Evolutionary conservation across 2,888 invertebrate genomes (phyloP), one percentile per base, ranked within the genome.

Genomic region (Strigamia maritima): DNA sequence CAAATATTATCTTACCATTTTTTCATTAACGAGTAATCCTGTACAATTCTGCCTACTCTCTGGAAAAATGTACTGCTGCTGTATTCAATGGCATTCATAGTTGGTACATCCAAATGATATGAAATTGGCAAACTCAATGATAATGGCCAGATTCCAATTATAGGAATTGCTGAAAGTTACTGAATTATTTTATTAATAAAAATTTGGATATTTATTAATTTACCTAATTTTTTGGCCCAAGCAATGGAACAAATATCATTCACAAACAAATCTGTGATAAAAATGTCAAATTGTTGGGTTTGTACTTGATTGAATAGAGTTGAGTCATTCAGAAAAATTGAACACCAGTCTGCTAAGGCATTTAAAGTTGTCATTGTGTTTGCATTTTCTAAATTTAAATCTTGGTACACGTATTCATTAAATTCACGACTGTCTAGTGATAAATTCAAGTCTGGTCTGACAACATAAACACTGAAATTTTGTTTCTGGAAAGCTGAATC

Each of bases 111-210:
- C 38, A 44, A 19, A 40, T 19, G 40, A 44, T 76, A 76, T 16
- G 76, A 14, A 76, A 38, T n/a, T 40, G 76, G 76, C n/a, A 76
- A 22, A 38, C 44, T 40, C 19, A 76, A 4, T 24, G 38, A 26
- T n/a, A 26, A 16, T 40, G 76, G 76, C 76, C 76, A 76, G 8
- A 76, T 16, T 19, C 76, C 76, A 40, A 76, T 44, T 19, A 76
- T 40, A 12, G 40, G 76, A 38, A 44, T 44, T 26, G 35, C 76
- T 76, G 38, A 8, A 40, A 44, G 26, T 22, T 24, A 26, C 7
- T 74, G 2, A 16, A 74, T 19, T 28, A 74, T 24, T 74, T n/a
- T 22, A 12, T 16, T 16, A 16, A 74, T 19, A 10, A 10, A 16
- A 74, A 74, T 16, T 74, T 19, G 24, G 24, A 24, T 22, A n/a